Percentiles rank a stretch among this genome's conserved stretches.
phyloP scores from a whole-genome alignment of 2,888 invertebrate species.

The Lasioglossum vierecki region DNA sequence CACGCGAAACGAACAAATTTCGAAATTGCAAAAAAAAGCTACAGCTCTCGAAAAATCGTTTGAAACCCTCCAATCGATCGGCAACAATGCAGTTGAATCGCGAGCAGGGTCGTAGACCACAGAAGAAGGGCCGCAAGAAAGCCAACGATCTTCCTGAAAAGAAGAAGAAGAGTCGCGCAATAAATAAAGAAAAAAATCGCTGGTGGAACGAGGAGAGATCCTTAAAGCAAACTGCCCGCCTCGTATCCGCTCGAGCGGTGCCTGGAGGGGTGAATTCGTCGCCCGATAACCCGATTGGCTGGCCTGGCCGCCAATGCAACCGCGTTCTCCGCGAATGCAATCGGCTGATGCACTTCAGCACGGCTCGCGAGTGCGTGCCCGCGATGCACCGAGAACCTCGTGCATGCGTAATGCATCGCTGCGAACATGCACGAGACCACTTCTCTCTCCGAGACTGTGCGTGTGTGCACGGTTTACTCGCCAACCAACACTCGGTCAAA shows the following conservation, averaged over 20 bases:
- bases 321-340: constrained; percentile 67
- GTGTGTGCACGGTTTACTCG: not conserved
- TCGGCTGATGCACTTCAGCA: constrained; percentile 59
- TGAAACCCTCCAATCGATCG: not conserved
- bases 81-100: not conserved
- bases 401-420: constrained; percentile 61
- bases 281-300: constrained; percentile 79
- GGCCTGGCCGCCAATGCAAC: constrained; percentile 78
- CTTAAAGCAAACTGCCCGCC: constrained; percentile 76
- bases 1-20: not conserved
- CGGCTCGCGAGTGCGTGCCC: constrained; percentile 60
- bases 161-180: constrained; percentile 31
- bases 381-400: constrained; percentile 59
- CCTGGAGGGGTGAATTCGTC: constrained; percentile 77
- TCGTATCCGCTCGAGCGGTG: constrained; percentile 59
- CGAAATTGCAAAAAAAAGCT: not conserved
- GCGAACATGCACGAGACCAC: not conserved
- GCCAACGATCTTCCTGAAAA: not conserved
- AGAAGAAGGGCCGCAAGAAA: not conserved
- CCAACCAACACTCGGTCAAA: not conserved
- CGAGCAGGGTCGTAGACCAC: constrained; percentile 11
- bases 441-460: not conserved
- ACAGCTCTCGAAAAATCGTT: not conserved
- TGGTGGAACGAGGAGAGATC: constrained; percentile 69
- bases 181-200: constrained; percentile 34